Conservation (phyloP, 1,140 invertebrate genomes). For the Papilio aristodemus region DNA sequence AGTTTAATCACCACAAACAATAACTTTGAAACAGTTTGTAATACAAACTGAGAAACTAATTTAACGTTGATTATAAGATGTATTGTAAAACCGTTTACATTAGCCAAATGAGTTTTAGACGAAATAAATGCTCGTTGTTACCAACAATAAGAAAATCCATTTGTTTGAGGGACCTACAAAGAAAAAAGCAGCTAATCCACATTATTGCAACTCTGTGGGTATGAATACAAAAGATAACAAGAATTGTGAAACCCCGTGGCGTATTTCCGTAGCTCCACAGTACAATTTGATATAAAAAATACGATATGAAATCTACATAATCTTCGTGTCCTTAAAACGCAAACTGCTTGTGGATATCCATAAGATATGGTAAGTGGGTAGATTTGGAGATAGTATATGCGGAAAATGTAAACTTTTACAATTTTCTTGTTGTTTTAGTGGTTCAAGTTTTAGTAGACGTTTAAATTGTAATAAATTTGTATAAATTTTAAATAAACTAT, state of each 20-base stretch:
- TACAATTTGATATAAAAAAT: not conserved
- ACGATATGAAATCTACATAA: constrained; percentile 18
- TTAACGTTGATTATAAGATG: no score
- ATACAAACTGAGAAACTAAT: constrained; percentile 8
- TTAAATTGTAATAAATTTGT: no score
- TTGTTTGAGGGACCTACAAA: not conserved
- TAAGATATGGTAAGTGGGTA: constrained; percentile 7
- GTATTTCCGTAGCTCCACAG: not conserved
- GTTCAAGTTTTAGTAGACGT: not conserved
- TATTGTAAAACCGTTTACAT: no score
- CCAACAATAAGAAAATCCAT: not conserved
- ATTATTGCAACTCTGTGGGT: not conserved
- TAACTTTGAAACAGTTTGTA: not conserved
- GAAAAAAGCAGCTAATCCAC: not conserved
- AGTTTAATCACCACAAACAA: no score
- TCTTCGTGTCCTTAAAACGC: constrained; percentile 1
- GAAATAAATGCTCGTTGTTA: not conserved
- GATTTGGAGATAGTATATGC: not conserved
- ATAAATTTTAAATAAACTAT: no score
- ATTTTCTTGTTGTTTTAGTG: not conserved
- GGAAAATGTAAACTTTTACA: not conserved
- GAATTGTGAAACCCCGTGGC: not conserved
- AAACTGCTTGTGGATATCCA: constrained; percentile 6
- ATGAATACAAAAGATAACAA: not conserved
- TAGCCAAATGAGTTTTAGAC: no score